Percentiles rank a stretch among this genome's conserved stretches.
Conservation (phyloP, 2,888 invertebrate species). For the Vanessa cardui region DNA sequence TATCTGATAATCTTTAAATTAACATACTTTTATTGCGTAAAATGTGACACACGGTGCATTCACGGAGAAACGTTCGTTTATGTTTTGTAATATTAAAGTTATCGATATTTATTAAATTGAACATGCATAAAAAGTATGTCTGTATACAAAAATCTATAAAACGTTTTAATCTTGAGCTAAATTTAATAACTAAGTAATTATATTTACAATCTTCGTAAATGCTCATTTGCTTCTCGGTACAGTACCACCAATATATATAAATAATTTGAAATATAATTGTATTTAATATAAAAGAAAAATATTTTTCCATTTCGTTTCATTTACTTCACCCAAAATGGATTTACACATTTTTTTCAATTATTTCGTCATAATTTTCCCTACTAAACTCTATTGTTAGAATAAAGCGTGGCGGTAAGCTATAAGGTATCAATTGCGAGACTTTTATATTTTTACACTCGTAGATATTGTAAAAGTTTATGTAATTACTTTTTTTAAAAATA, state of each 20-base stretch:
- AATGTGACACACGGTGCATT: conserved; percentile 22
- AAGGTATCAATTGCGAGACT: conserved; percentile 39
- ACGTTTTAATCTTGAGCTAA: not conserved
- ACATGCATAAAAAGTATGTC: not conserved
- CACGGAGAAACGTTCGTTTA: conserved; percentile 10
- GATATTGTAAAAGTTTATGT: not conserved
- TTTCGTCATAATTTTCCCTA: conserved; percentile 50
- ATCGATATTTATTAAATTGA: not conserved
- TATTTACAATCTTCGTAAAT: conserved; percentile 19
- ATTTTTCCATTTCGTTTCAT: not conserved
- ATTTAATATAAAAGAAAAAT: not conserved
- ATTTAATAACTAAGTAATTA: not conserved
- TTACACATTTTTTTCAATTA: conserved; percentile 24
- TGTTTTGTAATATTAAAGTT: not conserved
- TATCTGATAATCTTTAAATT: not conserved
- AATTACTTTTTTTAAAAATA: conserved; percentile 6
- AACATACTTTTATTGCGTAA: conserved; percentile 9
- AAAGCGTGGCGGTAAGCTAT: conserved; percentile 51
- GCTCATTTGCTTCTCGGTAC: not conserved
- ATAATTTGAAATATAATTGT: not conserved
- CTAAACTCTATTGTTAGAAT: conserved; percentile 42
- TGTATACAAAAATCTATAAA: not conserved
- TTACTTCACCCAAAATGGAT: not conserved
- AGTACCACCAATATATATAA: no score
- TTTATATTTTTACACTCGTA: conserved; percentile 26